Percentiles rank a stretch among this genome's conserved stretches.
Evolutionary conservation across 2,797 vertebrate genomes (phyloP).

Genomic region (Orestias chungarensis): DNA sequence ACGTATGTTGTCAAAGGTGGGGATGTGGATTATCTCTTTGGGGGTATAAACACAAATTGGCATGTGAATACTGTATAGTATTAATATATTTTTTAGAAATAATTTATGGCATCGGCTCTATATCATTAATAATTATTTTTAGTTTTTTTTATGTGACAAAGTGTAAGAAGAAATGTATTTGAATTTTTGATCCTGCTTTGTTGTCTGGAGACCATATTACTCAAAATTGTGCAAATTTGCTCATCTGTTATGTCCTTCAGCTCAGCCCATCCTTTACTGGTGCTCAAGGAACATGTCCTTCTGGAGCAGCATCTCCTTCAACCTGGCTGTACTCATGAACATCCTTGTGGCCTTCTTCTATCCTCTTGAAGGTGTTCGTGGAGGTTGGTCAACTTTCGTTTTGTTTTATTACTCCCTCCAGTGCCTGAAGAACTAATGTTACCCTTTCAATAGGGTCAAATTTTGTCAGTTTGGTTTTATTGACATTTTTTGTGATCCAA

Average conservation of each 20-base stretch:
- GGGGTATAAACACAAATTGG: neutral
- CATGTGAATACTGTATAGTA: neutral
- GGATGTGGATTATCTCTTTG: neutral
- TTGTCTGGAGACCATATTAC: neutral
- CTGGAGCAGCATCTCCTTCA: slow-evolving; percentile 99
- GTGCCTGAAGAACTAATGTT: neutral
- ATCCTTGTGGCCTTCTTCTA: slow-evolving; percentile 98
- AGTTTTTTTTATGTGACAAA: neutral
- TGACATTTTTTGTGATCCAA: neutral
- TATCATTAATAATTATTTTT: neutral
- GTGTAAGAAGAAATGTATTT: neutral
- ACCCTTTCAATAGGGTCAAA: neutral
- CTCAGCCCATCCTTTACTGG: slow-evolving; percentile 97
- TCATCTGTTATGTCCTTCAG: slow-evolving; percentile 68
- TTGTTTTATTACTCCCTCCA: neutral
- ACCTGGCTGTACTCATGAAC: slow-evolving; percentile 98
- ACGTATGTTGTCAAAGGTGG: neutral
- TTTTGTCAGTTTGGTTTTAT: neutral
- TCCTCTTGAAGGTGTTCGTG: slow-evolving; percentile 89
- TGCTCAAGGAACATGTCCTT: slow-evolving; percentile 99
- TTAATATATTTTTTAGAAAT: neutral
- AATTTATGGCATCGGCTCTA: neutral
- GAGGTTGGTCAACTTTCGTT: slow-evolving; percentile 82
- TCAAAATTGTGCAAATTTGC: slow-evolving; percentile 17
- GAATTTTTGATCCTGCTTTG: neutral